These are phyloP conservation scores for Tetragnatha versicolor DNA, from an alignment of 1,140 invertebrate genomes.

Conservation along the genomic window DNA sequence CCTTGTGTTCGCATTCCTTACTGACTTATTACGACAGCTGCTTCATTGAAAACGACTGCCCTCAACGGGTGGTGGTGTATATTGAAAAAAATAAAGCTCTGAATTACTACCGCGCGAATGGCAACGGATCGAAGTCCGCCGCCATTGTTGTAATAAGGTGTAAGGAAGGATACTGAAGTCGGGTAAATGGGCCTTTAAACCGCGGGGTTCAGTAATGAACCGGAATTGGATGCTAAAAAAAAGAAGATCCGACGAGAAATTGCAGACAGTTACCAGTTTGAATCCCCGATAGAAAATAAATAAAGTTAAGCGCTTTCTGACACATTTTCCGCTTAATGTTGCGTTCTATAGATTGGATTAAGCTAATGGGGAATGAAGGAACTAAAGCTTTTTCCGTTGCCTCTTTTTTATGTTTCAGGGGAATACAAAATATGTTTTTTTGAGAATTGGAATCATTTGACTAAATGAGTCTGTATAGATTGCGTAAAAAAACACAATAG, in stretches of 20 bases:
- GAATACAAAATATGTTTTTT: slow-evolving; percentile 1
- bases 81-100: background rate
- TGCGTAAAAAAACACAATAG: too few species aligned
- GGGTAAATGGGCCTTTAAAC: slow-evolving; percentile 17
- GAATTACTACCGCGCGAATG: slow-evolving; percentile 26
- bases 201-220: slow-evolving; percentile 17
- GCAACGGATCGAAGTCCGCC: slow-evolving; percentile 12
- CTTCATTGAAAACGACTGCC: slow-evolving; percentile 20
- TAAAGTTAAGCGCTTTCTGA: slow-evolving; percentile 29
- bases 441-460: too few species aligned
- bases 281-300: slow-evolving; percentile 6
- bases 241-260: background rate
- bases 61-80: background rate
- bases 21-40: slow-evolving; percentile 36
- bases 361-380: slow-evolving; percentile 16
- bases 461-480: too few species aligned
- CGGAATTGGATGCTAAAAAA: background rate
- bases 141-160: background rate
- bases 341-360: slow-evolving; percentile 23
- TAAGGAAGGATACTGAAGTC: too few species aligned
- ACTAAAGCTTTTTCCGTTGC: slow-evolving; percentile 1
- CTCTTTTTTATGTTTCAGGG: background rate
- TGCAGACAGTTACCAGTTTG: background rate
- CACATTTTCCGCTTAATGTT: slow-evolving; percentile 25
- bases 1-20: slow-evolving; percentile 15